A percentile compares a stretch with the other conserved stretches of the same genome.
phyloP scores from a whole-genome alignment of 53 echinoderm and acorn worm genomes.

The Actinopyga echinites region DNA sequence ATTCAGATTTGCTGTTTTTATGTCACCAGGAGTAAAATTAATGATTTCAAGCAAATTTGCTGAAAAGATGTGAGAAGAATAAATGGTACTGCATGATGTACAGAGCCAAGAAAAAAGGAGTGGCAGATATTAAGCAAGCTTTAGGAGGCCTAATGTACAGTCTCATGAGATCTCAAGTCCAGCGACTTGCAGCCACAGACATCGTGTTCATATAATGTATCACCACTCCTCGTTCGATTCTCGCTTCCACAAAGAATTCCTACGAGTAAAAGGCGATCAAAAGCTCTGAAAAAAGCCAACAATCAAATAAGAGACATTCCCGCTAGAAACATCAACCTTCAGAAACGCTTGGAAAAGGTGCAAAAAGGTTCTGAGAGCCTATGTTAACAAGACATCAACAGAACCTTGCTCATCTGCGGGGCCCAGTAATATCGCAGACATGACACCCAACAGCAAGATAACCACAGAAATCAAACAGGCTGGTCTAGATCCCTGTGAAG shows the following conservation, averaged over 20 bases:
- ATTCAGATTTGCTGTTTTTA: no score
- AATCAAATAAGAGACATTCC: background rate
- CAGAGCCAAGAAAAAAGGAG: no score
- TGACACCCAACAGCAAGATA: conserved; percentile 19
- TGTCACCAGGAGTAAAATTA: no score
- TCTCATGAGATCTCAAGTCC: no score
- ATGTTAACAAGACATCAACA: background rate
- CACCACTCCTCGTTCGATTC: conserved; percentile 25
- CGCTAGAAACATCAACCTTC: background rate
- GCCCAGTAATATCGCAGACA: conserved; percentile 4
- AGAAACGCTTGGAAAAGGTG: background rate
- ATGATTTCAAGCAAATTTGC: no score
- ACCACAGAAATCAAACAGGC: conserved; percentile 1
- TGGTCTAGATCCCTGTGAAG: conserved; percentile 5
- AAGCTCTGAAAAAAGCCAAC: conserved; percentile 29
- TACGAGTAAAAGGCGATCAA: background rate
- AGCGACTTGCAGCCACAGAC: background rate
- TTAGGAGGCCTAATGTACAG: no score
- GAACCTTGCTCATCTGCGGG: background rate
- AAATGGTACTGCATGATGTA: background rate
- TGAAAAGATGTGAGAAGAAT: background rate
- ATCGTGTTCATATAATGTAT: background rate
- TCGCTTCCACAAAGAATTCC: background rate
- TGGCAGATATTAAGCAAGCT: no score
- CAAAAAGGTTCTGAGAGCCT: background rate